phyloP scores from a whole-genome alignment of 2,113 vertebrate genomes.

The Uria lomvia region DNA sequence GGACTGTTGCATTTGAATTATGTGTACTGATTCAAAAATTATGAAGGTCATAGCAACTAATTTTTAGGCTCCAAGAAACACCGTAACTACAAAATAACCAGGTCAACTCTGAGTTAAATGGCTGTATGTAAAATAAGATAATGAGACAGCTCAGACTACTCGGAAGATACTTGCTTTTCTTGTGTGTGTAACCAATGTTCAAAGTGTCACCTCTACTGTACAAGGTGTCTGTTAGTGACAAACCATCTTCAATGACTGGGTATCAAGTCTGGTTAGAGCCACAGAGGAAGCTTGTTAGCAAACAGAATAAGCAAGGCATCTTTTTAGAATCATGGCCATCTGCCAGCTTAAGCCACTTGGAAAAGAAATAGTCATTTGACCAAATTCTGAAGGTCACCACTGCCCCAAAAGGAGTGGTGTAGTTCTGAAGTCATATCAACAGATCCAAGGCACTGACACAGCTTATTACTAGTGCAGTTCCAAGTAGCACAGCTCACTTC shows the following conservation, averaged over 20 bases:
- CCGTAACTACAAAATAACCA: neutral
- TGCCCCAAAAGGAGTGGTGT: neutral
- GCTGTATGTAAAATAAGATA: neutral
- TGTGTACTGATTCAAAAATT: neutral
- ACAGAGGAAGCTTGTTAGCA: neutral
- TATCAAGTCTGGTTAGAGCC: neutral
- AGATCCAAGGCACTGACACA: neutral
- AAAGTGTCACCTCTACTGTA: neutral
- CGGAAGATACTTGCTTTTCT: neutral
- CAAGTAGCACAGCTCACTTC: neutral
- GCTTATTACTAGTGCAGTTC: neutral
- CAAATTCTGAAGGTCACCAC: neutral
- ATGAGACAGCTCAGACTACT: neutral
- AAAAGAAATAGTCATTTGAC: neutral
- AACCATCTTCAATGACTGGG: neutral
- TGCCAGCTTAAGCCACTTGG: neutral
- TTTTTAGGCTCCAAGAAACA: neutral
- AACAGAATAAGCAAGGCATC: neutral
- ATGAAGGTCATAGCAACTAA: neutral
- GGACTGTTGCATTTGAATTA: neutral
- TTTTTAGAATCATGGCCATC: neutral
- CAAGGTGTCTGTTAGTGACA: neutral
- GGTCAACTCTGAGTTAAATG: neutral
- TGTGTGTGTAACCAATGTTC: fast-evolving
- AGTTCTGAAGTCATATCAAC: neutral